Evolutionary conservation across 53 echinoderm and acorn worm genomes (phyloP).

Genomic region (Zoroaster sp.): DNA sequence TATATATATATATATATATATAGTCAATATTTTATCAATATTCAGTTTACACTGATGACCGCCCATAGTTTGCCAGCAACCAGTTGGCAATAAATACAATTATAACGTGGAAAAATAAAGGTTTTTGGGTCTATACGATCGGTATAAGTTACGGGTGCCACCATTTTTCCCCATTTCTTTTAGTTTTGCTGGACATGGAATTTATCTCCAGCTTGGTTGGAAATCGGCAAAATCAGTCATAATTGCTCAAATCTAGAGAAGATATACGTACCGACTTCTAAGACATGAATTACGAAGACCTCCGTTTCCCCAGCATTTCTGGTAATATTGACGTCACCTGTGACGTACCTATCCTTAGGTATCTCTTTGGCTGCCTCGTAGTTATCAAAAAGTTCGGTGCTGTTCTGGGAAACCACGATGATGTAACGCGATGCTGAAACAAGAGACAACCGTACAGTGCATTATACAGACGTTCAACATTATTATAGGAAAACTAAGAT

Average conservation of each 20-base stretch:
- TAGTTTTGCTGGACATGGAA: background rate
- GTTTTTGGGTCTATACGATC: too few species aligned
- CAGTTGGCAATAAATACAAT: too few species aligned
- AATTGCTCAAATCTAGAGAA: background rate
- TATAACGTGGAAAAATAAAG: too few species aligned
- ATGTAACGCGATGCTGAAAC: slow-evolving; percentile 10
- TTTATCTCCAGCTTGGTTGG: background rate
- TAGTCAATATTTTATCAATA: too few species aligned
- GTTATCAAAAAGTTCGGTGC: slow-evolving; percentile 9
- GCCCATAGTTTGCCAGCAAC: too few species aligned
- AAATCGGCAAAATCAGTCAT: background rate
- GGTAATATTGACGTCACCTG: background rate
- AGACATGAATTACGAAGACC: slow-evolving; percentile 2
- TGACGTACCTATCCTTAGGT: background rate
- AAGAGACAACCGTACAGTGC: background rate
- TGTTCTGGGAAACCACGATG: background rate
- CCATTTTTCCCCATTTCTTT: background rate
- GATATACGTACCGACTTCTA: background rate
- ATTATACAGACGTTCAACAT: background rate
- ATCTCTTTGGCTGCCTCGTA: background rate
- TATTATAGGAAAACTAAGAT: background rate
- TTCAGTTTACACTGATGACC: too few species aligned
- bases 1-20: too few species aligned
- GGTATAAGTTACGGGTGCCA: background rate
- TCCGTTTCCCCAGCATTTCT: slow-evolving; percentile 2